Evolutionary conservation across 35 echinoderm and acorn worm genomes (phyloP).

Genomic region (Ophioderma brevispina): DNA sequence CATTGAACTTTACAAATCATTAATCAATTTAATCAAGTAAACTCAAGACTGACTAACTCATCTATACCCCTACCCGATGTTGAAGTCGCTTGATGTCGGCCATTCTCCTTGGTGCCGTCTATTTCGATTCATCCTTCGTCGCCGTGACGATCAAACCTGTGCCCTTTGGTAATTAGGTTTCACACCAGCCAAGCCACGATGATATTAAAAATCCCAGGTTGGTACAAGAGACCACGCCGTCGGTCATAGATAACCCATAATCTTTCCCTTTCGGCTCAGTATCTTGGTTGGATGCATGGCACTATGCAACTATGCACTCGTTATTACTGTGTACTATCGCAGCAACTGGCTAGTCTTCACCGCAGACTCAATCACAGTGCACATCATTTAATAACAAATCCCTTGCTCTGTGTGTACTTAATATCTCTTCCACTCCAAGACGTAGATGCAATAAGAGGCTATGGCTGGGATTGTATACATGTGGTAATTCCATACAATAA

Average conservation of each 20-base stretch:
- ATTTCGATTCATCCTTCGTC: constrained; percentile 8
- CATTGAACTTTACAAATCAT: too few relatives aligned
- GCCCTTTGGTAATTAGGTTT: not conserved
- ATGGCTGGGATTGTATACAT: not conserved
- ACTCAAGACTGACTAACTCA: too few relatives aligned
- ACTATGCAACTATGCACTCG: not conserved
- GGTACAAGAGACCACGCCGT: not conserved
- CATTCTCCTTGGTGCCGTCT: not conserved
- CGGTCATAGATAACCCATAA: not conserved
- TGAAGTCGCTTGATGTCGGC: constrained; percentile 4
- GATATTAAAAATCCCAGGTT: not conserved
- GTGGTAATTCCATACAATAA: not conserved
- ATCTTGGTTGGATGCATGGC: not conserved
- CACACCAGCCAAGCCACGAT: not conserved
- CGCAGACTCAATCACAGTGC: not conserved
- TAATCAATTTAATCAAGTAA: too few relatives aligned
- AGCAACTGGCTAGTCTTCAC: not conserved
- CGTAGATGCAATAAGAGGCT: not conserved
- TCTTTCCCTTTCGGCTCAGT: not conserved
- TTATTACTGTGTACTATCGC: not conserved
- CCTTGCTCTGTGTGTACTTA: too few relatives aligned
- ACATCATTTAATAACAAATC: too few relatives aligned
- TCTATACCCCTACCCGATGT: not conserved
- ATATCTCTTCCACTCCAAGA: too few relatives aligned
- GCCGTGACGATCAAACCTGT: not conserved